Percentiles rank a stretch among this genome's conserved stretches.
These are phyloP conservation scores for Unio pictorum DNA, from an alignment of 2,888 invertebrate species.

Conservation along the genomic window DNA sequence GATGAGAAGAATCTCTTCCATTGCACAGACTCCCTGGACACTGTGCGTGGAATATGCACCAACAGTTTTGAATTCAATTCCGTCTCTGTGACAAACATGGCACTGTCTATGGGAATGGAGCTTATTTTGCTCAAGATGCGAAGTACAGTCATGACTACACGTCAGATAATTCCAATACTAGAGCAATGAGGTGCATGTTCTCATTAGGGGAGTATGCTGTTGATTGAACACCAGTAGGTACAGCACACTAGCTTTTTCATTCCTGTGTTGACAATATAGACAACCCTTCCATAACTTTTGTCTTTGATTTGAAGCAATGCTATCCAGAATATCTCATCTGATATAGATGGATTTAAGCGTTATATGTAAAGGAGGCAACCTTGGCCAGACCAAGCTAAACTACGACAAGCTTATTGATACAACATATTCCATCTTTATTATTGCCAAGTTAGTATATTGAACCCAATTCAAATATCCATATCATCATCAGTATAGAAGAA, in stretches of 20 bases:
- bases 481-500: no score
- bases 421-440: no score
- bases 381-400: no score
- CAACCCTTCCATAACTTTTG: constrained; percentile 47
- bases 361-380: no score
- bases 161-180: neutral
- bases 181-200: constrained; percentile 41
- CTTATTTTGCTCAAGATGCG: constrained; percentile 44
- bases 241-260: constrained; percentile 41
- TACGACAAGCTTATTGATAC: no score
- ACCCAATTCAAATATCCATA: no score
- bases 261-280: constrained; percentile 52
- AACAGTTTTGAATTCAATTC: constrained; percentile 51
- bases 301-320: constrained; percentile 51
- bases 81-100: constrained; percentile 49
- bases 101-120: constrained; percentile 53
- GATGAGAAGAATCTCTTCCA: constrained; percentile 47
- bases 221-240: constrained; percentile 28
- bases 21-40: constrained; percentile 42
- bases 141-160: constrained; percentile 44
- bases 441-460: no score
- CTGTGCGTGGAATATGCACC: constrained; percentile 45
- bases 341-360: no score
- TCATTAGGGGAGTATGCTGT: constrained; percentile 47
- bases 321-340: constrained; percentile 56